Base-by-base conservation (phyloP, 1,140 invertebrate genomes). In the Aporrectodea caliginosa region DNA sequence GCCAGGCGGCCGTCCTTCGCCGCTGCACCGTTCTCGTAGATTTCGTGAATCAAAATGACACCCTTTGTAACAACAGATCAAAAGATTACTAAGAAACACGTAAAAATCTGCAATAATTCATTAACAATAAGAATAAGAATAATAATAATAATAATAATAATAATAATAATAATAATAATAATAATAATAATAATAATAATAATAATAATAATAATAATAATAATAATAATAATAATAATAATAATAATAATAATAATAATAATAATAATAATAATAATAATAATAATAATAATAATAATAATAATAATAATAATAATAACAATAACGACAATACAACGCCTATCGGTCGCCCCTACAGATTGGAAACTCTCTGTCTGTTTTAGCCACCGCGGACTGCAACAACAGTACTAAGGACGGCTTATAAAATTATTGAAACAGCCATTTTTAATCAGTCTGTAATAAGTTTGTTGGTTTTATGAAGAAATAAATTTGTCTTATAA, bases 1-100 rank as follows among this genome's bases (percentile, higher is more conserved):
- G 93, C 91, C 33, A 99, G 88, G 69, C 97, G 90, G 0, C 94
- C 95, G 86, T 99, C 97, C 85, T 94, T 93, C 0, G 93, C 94
- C 16, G 95, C 93, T 1, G 93, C 94, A 22, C 96, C 95, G 81
- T 94, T 93, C 22, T 93, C 92, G 86, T 95, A 97, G 22, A 98
- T 92, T 86, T 97, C 95, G 83, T 97, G 92, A 79, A 98, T 92
- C 80, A 97, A 93, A 73, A 96, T 94, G 32, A 22, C 30, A 2
- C 73, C 32, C 73, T 74, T 2, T 29, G 1, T 16, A 73, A 73
- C 30, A n/a, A 73, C 2, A 31, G 1, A 2, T 73, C 1, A 29
- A 31, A 73, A 1, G 22, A 2, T 31, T 73, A 1, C 1, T 73
- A 73, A 73, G 30, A 2, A 73, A 79, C 1, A 69, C 12, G 43